A percentile compares a stretch with the other conserved stretches of the same genome.
Conservation (phyloP, 2,797 vertebrate genomes). For the Etheostoma perlongum region DNA sequence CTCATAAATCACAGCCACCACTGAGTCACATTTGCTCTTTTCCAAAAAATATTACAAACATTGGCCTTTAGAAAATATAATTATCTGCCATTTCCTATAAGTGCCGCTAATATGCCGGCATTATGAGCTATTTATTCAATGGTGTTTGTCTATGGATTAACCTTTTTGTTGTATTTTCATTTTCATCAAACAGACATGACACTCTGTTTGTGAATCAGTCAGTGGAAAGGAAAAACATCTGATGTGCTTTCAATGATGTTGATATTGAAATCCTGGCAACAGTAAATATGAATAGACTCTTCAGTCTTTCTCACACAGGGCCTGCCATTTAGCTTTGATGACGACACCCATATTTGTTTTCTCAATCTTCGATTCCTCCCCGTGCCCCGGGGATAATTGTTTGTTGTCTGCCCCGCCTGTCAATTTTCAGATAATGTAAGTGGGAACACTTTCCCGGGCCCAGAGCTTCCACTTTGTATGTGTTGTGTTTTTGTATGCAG, state of each 20-base stretch:
- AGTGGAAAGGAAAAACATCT: slow-evolving; percentile 67
- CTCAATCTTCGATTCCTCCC: slow-evolving; percentile 73
- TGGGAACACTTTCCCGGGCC: slow-evolving; percentile 50
- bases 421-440: slow-evolving; percentile 83
- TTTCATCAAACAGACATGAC: slow-evolving; percentile 66
- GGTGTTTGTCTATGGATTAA: slow-evolving; percentile 83
- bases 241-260: slow-evolving; percentile 71
- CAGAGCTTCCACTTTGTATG: slow-evolving; percentile 19
- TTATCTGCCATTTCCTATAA: slow-evolving; percentile 75
- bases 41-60: slow-evolving; percentile 82
- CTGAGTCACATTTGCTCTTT: slow-evolving; percentile 81
- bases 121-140: slow-evolving; percentile 73
- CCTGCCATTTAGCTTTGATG: slow-evolving; percentile 80
- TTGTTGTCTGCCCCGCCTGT: slow-evolving; percentile 83
- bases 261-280: slow-evolving; percentile 70
- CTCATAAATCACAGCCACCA: slow-evolving; percentile 73
- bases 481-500: slow-evolving; percentile 9
- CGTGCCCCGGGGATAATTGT: slow-evolving; percentile 76
- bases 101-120: slow-evolving; percentile 52
- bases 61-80: slow-evolving; percentile 80
- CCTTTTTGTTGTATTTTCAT: slow-evolving; percentile 77
- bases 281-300: slow-evolving; percentile 80
- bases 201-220: slow-evolving; percentile 60
- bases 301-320: slow-evolving; percentile 73
- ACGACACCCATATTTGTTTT: slow-evolving; percentile 81